Conservation (phyloP, 2,888 invertebrate genomes). For the Erpobdella octoculata region DNA sequence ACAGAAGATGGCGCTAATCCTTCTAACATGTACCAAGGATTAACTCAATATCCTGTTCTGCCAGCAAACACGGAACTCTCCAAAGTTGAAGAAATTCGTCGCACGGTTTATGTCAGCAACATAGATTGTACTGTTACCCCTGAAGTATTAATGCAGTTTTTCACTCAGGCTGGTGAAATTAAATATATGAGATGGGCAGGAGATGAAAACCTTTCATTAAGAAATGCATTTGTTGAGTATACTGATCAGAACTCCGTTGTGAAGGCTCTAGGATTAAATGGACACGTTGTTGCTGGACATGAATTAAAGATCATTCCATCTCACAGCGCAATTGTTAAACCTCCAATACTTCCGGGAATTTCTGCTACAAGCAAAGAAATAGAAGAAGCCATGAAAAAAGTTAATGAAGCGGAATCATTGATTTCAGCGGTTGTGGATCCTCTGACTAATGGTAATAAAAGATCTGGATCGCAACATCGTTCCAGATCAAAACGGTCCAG, state of each 20-base stretch:
- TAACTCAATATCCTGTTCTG: slow-evolving; percentile 76
- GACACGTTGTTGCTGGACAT: slow-evolving; percentile 65
- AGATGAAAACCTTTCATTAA: slow-evolving; percentile 60
- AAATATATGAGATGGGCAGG: slow-evolving; percentile 88
- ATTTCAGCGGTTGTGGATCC: slow-evolving; percentile 79
- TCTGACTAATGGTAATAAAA: slow-evolving; percentile 35
- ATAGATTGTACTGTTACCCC: slow-evolving; percentile 64
- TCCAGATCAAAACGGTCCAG: slow-evolving; percentile 29
- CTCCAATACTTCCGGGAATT: slow-evolving; percentile 80
- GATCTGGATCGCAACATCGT: slow-evolving; percentile 1
- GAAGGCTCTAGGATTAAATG: slow-evolving; percentile 74
- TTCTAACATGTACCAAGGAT: slow-evolving; percentile 58
- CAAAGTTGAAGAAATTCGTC: slow-evolving; percentile 87
- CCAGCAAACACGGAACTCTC: slow-evolving; percentile 61
- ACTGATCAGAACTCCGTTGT: slow-evolving; percentile 81
- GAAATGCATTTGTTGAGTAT: slow-evolving; percentile 82
- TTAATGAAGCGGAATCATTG: slow-evolving; percentile 87
- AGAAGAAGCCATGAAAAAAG: slow-evolving; percentile 91
- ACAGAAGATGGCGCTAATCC: slow-evolving; percentile 69
- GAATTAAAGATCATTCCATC: slow-evolving; percentile 53
- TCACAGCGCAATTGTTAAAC: slow-evolving; percentile 65
- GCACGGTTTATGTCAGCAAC: slow-evolving; percentile 80
- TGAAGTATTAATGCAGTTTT: slow-evolving; percentile 80
- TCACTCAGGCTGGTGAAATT: slow-evolving; percentile 77
- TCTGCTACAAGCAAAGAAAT: slow-evolving; percentile 64